phyloP scores from a whole-genome alignment of 1,140 invertebrate genomes.

The Pygmarrhopalites habei region DNA sequence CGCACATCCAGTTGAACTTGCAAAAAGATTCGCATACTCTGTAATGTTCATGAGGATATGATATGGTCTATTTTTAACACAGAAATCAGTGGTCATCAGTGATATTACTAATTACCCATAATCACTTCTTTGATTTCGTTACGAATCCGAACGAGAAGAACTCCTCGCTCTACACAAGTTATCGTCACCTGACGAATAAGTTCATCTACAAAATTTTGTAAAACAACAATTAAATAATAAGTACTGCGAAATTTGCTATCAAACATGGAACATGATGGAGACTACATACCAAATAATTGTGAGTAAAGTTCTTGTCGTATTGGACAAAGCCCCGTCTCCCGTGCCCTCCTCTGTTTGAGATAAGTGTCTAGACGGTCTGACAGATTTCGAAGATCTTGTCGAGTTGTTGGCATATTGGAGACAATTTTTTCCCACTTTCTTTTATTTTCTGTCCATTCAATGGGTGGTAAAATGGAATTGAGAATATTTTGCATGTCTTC shows the following conservation, averaged over 20 bases:
- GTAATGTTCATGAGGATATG: slow-evolving; percentile 96
- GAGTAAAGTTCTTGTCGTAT: slow-evolving; percentile 87
- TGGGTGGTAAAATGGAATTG: slow-evolving; percentile 88
- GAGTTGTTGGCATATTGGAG: slow-evolving; percentile 87
- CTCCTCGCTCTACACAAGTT: slow-evolving; percentile 90
- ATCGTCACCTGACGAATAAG: slow-evolving; percentile 90
- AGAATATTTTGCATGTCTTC: slow-evolving; percentile 83
- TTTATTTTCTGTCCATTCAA: slow-evolving; percentile 86
- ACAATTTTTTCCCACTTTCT: slow-evolving; percentile 67
- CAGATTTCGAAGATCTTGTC: slow-evolving; percentile 87
- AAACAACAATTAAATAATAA: not conserved
- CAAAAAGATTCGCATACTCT: slow-evolving; percentile 89
- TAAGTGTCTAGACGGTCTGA: slow-evolving; percentile 90
- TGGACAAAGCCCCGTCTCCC: slow-evolving; percentile 98
- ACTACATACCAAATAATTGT: slow-evolving; percentile 85
- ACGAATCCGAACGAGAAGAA: slow-evolving; percentile 79
- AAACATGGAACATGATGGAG: too few relatives aligned
- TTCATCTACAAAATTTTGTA: slow-evolving; percentile 59
- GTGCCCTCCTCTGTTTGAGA: slow-evolving; percentile 81
- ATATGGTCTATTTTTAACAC: too few relatives aligned
- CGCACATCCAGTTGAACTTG: slow-evolving; percentile 94
- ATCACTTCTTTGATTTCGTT: slow-evolving; percentile 68
- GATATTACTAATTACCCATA: too few relatives aligned
- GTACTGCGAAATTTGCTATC: not conserved
- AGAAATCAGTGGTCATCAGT: too few relatives aligned